Conservation (phyloP, 2,888 invertebrate genomes). For the Chironomus tentans region DNA sequence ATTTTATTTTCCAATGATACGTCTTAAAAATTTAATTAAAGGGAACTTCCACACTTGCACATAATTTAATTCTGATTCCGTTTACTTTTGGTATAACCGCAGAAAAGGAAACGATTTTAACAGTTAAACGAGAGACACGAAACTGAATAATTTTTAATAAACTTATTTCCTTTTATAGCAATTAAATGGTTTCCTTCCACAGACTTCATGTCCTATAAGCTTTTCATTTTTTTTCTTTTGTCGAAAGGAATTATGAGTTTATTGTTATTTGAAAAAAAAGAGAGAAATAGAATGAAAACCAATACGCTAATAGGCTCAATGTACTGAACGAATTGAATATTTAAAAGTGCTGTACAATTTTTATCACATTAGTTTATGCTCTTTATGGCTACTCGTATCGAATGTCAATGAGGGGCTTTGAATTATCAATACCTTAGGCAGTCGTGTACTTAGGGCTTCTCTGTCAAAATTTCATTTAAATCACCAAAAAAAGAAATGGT, state of each 20-base stretch:
- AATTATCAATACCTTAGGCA: not conserved
- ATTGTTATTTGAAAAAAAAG: slow-evolving; percentile 3
- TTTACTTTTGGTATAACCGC: too few species aligned
- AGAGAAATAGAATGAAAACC: not conserved
- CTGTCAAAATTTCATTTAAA: not conserved
- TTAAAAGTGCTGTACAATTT: slow-evolving; percentile 17
- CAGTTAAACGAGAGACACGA: slow-evolving; percentile 8
- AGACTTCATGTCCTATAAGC: not conserved
- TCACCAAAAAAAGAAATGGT: not conserved
- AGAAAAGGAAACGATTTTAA: not conserved
- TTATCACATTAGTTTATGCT: slow-evolving; percentile 18
- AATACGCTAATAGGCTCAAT: slow-evolving; percentile 19
- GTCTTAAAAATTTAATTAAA: not conserved
- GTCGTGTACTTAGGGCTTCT: not conserved
- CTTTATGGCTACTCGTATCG: slow-evolving; percentile 7
- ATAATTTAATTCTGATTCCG: not conserved
- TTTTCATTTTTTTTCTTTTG: not conserved
- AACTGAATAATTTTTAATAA: slow-evolving; percentile 12
- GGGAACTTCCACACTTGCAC: not conserved
- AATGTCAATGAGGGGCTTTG: slow-evolving; percentile 9
- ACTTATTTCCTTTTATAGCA: slow-evolving; percentile 17
- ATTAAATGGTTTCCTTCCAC: slow-evolving; percentile 26
- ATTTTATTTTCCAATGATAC: not conserved
- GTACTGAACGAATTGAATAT: slow-evolving; percentile 19
- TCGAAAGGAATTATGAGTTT: slow-evolving; percentile 15